Percentiles rank a stretch among this genome's conserved stretches.
These are phyloP conservation scores for Dreissena polymorpha DNA, from an alignment of 1,140 invertebrate genomes.

Conservation along the genomic window DNA sequence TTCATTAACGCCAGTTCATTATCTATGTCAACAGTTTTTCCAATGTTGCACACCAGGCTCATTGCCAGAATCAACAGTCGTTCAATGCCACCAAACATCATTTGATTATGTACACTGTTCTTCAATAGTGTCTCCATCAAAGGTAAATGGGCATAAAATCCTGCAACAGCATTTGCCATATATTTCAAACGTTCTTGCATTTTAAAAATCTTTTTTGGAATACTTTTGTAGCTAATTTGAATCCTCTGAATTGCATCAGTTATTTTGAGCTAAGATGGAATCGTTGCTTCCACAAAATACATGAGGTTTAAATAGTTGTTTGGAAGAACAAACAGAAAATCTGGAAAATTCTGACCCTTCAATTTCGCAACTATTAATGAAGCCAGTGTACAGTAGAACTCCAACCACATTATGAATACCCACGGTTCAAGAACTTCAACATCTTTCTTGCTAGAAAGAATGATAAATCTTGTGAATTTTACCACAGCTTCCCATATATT, in stretches of 20 bases:
- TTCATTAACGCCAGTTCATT: slow-evolving; percentile 55
- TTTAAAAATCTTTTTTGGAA: background rate
- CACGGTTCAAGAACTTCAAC: slow-evolving; percentile 58
- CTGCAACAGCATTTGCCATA: slow-evolving; percentile 22
- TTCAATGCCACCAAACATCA: slow-evolving; percentile 55
- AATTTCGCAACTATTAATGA: slow-evolving; percentile 60
- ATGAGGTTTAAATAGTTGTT: slow-evolving; percentile 54
- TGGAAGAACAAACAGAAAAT: slow-evolving; percentile 58
- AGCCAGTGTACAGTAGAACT: slow-evolving; percentile 62
- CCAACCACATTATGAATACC: slow-evolving; percentile 64
- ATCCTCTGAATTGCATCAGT: slow-evolving; percentile 43
- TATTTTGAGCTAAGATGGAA: background rate
- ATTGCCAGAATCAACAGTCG: slow-evolving; percentile 60
- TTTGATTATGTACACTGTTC: slow-evolving; percentile 2
- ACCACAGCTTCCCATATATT: slow-evolving; percentile 56
- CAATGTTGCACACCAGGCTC: slow-evolving; percentile 63
- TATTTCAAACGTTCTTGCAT: slow-evolving; percentile 41
- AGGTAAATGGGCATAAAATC: slow-evolving; percentile 13
- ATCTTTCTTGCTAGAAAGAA: slow-evolving; percentile 46
- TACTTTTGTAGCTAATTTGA: slow-evolving; percentile 15
- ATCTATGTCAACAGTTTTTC: slow-evolving; percentile 45
- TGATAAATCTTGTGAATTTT: slow-evolving; percentile 64
- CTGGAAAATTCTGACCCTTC: slow-evolving; percentile 16
- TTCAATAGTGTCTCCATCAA: slow-evolving; percentile 31
- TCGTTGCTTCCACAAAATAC: slow-evolving; percentile 56